Conservation (phyloP, 2,888 invertebrate species). For the Drosophila anomalata region DNA sequence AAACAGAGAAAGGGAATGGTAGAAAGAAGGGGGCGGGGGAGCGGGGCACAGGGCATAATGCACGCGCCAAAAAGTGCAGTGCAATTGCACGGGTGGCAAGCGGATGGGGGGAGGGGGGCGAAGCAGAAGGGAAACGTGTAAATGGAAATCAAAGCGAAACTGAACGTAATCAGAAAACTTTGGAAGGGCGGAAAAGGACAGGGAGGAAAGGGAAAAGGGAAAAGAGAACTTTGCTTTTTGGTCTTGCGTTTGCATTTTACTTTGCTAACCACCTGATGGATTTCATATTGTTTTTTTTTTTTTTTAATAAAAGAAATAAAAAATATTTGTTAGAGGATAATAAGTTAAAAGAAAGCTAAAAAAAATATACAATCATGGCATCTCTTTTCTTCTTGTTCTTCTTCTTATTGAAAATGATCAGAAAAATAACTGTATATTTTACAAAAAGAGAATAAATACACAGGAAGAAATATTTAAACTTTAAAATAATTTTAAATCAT, state of each 20-base stretch:
- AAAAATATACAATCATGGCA: too few species aligned
- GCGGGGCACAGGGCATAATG: conserved; percentile 25
- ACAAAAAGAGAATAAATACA: too few species aligned
- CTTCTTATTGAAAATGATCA: too few species aligned
- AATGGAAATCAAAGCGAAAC: conserved; percentile 42
- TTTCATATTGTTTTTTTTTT: neutral
- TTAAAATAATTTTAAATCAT: neutral
- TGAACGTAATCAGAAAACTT: conserved; percentile 24
- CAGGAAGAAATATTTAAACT: too few species aligned
- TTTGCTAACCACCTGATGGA: conserved; percentile 32
- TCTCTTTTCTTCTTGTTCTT: too few species aligned
- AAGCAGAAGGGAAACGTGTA: conserved; percentile 14
- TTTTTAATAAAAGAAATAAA: neutral
- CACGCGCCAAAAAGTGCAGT: conserved; percentile 48
- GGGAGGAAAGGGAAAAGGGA: neutral
- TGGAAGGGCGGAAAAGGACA: conserved; percentile 8
- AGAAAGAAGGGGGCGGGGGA: neutral
- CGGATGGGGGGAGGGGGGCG: neutral
- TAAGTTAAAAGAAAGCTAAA: too few species aligned
- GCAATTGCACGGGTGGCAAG: conserved; percentile 14
- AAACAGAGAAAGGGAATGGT: neutral
- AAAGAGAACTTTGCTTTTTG: conserved; percentile 32
- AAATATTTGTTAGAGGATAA: too few species aligned
- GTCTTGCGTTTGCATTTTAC: neutral
- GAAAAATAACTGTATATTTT: too few species aligned